Evolutionary conservation across 2,888 invertebrate genomes (phyloP).

Genomic region (Piscicola geometra): DNA sequence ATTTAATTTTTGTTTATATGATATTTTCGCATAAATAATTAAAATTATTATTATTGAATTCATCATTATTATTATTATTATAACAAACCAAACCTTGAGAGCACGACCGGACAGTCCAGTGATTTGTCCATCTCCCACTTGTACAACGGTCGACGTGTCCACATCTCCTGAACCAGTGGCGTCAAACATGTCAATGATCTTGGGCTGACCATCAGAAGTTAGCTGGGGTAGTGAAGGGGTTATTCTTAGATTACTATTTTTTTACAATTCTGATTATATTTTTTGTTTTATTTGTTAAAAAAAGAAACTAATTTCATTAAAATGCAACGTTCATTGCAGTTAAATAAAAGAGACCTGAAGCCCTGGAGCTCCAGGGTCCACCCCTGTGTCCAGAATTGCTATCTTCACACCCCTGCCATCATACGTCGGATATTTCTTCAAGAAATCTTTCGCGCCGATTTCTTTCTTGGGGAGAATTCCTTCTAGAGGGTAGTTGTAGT

Average conservation of each 20-base stretch:
- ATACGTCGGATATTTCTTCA: slow-evolving; percentile 79
- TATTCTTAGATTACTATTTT: background rate
- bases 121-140: slow-evolving; percentile 69
- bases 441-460: slow-evolving; percentile 80
- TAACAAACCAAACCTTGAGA: slow-evolving; percentile 66
- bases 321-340: background rate
- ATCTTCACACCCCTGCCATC: slow-evolving; percentile 87
- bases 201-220: slow-evolving; percentile 80
- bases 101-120: slow-evolving; percentile 78
- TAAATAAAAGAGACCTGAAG: slow-evolving; percentile 65
- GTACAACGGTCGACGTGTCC: slow-evolving; percentile 74
- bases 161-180: slow-evolving; percentile 96
- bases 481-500: slow-evolving; percentile 51
- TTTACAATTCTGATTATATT: background rate
- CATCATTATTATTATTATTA: background rate
- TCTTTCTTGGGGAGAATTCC: slow-evolving; percentile 76
- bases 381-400: slow-evolving; percentile 94
- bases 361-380: slow-evolving; percentile 91
- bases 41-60: too few relatives aligned
- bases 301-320: background rate
- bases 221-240: slow-evolving; percentile 61
- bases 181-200: slow-evolving; percentile 89
- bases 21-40: too few relatives aligned
- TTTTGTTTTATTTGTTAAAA: background rate
- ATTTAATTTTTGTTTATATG: background rate